Evolutionary conservation across 2,888 invertebrate species (phyloP), one percentile per base, ranked within the genome.

Genomic region (Himalopsyche tibetana): DNA sequence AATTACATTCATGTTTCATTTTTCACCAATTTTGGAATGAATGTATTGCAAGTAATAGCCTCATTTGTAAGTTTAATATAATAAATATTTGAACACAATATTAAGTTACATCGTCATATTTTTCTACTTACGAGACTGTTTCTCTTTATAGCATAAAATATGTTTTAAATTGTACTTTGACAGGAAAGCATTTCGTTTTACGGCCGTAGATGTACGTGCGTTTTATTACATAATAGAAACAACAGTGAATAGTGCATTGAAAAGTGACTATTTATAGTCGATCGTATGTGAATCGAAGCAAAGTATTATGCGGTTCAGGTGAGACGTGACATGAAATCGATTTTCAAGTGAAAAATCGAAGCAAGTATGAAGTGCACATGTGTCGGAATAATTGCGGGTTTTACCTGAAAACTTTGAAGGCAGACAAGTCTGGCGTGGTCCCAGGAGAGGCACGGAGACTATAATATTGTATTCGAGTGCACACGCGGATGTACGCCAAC

Each of bases 361-460:
- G 19, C 5, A 74, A 74, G 36, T 74, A 74, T 74, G 74, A 74
- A 36, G 74, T n/a, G 63, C 63, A 63, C 63, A 63, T 63, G 63
- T 63, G 28, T 74, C 74, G 28, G 74, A 74, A 74, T 74, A 74
- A 74, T 74, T 74, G 74, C 74, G 74, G 74, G 74, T 74, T 74
- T 74, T 74, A 74, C 74, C 74, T 74, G 74, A 74, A 74, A 74
- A 74, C 74, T 74, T 74, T 74, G 74, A 74, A 74, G 36, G 74
- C 74, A 74, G 74, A 74, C 74, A 36, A 5, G 36, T 74, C 74
- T 28, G 74, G 15, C 74, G 19, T 36, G 74, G 15, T 74, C 36
- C 36, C 74, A 63, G 74, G 74, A 74, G 74, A 74, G 38, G 19
- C 15, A 51, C 51, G 15, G 51, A 51, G 51, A 51, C 15, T 28